Evolutionary conservation across 37 sponge, comb jelly and placozoan species (phyloP).

Genomic region (Halisarca cf. caerulea): DNA sequence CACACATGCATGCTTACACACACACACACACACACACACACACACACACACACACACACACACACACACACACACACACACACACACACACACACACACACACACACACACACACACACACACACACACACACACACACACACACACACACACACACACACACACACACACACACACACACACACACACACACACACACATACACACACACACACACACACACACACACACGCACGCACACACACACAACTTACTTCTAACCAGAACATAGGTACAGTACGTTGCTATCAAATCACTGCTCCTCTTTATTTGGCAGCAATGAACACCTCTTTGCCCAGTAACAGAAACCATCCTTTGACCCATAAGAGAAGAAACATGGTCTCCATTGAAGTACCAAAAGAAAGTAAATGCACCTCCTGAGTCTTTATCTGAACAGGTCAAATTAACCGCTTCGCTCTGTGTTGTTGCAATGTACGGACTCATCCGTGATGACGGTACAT

Average conservation of each 20-base stretch:
- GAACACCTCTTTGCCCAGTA: background rate
- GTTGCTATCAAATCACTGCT: background rate
- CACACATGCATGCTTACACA: too few relatives aligned
- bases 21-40: too few relatives aligned
- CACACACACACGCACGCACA: background rate
- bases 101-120: too few relatives aligned
- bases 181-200: too few relatives aligned
- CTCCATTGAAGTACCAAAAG: background rate
- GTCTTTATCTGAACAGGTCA: background rate
- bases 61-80: too few relatives aligned
- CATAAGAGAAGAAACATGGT: too few relatives aligned
- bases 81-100: too few relatives aligned
- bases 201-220: background rate
- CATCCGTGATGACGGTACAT: background rate
- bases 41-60: too few relatives aligned
- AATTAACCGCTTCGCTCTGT: too few relatives aligned
- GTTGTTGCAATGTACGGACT: background rate
- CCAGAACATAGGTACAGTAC: conserved; percentile 5
- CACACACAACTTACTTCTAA: background rate
- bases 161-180: too few relatives aligned
- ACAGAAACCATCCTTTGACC: background rate
- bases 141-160: too few relatives aligned
- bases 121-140: too few relatives aligned
- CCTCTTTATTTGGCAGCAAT: background rate
- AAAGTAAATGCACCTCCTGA: background rate